Conservation (phyloP, 2,113 vertebrate genomes). For the Bufo bufo region DNA sequence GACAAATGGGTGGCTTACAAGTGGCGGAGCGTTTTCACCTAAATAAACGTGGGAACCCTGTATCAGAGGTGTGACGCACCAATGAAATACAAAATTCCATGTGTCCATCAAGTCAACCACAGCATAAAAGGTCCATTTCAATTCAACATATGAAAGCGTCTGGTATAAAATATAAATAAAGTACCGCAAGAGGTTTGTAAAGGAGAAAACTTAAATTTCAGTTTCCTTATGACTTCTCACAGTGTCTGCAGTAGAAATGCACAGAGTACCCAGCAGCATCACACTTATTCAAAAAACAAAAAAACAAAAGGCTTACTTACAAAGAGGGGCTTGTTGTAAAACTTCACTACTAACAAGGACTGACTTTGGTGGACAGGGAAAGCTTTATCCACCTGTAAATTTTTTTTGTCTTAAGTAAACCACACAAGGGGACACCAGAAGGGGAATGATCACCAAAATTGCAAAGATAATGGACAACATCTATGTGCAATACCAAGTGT, state of each 20-base stretch:
- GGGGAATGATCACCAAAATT: background rate
- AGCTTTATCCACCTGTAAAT: background rate
- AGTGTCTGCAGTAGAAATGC: constrained; percentile 34
- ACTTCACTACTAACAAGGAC: background rate
- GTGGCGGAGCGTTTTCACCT: background rate
- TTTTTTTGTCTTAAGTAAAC: background rate
- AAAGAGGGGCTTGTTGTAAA: background rate
- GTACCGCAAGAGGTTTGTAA: background rate
- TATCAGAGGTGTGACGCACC: background rate
- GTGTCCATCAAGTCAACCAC: background rate
- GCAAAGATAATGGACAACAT: background rate
- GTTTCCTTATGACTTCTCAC: background rate
- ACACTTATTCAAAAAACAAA: background rate
- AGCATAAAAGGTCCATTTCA: background rate
- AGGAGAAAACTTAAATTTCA: background rate
- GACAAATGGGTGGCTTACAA: background rate
- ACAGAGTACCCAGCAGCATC: constrained; percentile 24
- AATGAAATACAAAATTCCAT: background rate
- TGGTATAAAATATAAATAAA: constrained; percentile 21
- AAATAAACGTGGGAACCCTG: background rate
- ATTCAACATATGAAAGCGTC: constrained; percentile 4
- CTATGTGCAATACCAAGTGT: background rate
- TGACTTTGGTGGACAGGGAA: background rate
- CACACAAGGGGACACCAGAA: background rate
- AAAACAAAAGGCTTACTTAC: background rate